Conservation (phyloP, 2,797 vertebrate genomes). For the Gobio occitaniae region DNA sequence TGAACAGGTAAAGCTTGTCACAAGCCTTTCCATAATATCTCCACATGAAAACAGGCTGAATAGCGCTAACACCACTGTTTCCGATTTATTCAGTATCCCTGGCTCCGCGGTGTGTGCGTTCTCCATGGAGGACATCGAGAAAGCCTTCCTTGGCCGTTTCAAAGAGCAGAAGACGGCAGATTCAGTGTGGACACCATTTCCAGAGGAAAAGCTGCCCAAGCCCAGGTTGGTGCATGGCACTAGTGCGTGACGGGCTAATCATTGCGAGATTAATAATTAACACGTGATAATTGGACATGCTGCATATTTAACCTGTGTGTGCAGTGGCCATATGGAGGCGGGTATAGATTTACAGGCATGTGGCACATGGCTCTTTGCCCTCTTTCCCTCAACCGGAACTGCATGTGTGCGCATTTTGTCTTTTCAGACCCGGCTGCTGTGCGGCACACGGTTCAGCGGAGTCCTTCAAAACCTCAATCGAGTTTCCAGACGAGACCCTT, state of each 20-base stretch:
- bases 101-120: conserved; percentile 98
- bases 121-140: conserved; percentile 96
- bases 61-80: neutral
- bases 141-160: conserved; percentile 93
- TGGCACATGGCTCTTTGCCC: conserved; percentile 66
- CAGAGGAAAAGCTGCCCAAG: conserved; percentile 95
- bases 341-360: conserved; percentile 60
- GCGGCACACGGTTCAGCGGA: conserved; percentile 91
- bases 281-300: conserved; percentile 73
- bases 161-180: conserved; percentile 98
- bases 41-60: neutral
- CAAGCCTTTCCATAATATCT: conserved; percentile 32
- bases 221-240: conserved; percentile 83
- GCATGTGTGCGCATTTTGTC: conserved; percentile 54
- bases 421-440: conserved; percentile 93
- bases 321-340: conserved; percentile 59
- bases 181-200: conserved; percentile 96
- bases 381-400: conserved; percentile 60
- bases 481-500: conserved; percentile 96
- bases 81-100: conserved; percentile 84
- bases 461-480: conserved; percentile 91
- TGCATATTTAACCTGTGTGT: conserved; percentile 76
- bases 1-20: conserved; percentile 90
- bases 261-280: conserved; percentile 79
- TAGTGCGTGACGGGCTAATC: conserved; percentile 59